These are phyloP conservation scores for Syrmaticus mikado DNA, from an alignment of 2,113 vertebrate species.

Conservation along the genomic window DNA sequence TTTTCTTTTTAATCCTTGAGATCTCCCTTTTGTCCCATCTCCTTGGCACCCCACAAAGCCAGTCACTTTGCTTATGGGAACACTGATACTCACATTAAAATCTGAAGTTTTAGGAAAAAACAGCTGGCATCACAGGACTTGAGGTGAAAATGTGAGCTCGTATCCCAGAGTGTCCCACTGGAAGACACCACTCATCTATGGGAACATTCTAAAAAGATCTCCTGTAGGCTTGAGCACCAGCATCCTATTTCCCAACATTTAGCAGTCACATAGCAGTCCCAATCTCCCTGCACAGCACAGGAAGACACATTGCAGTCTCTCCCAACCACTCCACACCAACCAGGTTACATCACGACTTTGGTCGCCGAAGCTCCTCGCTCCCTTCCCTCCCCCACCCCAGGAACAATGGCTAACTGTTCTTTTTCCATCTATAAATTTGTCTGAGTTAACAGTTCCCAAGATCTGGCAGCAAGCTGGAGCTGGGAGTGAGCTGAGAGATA, in stretches of 20 bases:
- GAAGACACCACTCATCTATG: not conserved
- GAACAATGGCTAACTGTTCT: constrained; percentile 69
- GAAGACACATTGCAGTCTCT: constrained; percentile 5
- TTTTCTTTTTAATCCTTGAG: not conserved
- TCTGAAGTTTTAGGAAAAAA: constrained; percentile 20
- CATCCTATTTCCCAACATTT: not conserved
- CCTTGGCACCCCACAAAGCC: not conserved
- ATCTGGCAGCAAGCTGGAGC: constrained; percentile 66
- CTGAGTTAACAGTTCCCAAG: constrained; percentile 74
- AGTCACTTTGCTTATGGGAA: not conserved
- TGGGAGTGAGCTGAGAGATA: constrained; percentile 82
- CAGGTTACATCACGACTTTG: constrained; percentile 59
- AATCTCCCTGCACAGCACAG: not conserved
- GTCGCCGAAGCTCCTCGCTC: not conserved
- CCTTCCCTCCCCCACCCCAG: constrained; percentile 40
- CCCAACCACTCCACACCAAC: not conserved
- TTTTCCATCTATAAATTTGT: constrained; percentile 73
- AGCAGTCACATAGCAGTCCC: not conserved
- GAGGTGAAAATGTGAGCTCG: constrained; percentile 25
- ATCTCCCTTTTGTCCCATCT: not conserved
- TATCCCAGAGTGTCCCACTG: not conserved
- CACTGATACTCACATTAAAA: not conserved
- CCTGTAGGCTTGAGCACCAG: not conserved
- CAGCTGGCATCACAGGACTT: not conserved
- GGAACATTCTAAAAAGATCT: not conserved